phyloP scores from a whole-genome alignment of 2,113 vertebrate genomes.

The Neolamprologus fasciatus region DNA sequence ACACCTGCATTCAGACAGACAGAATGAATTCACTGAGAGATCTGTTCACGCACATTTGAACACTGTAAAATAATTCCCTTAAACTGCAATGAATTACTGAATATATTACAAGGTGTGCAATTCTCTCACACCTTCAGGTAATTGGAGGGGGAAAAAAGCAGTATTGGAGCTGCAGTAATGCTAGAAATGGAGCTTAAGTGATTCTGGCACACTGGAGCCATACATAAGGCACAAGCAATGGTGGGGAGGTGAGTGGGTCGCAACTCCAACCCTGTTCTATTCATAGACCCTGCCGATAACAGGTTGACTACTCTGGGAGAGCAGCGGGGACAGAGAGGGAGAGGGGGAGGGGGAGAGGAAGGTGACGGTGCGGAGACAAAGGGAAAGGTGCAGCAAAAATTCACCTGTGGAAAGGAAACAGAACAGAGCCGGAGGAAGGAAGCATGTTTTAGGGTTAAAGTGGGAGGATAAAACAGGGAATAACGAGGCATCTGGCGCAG shows the following conservation, averaged over 20 bases:
- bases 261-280: slow-evolving; percentile 49
- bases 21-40: neutral
- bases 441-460: neutral
- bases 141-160: neutral
- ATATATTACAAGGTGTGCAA: neutral
- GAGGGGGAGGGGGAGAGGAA: neutral
- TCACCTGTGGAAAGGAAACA: slow-evolving; percentile 53
- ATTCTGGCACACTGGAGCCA: slow-evolving; percentile 22
- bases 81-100: neutral
- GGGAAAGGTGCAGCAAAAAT: slow-evolving; percentile 25
- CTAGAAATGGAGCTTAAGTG: neutral
- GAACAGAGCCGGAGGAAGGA: neutral
- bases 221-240: slow-evolving; percentile 50
- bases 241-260: slow-evolving; percentile 47
- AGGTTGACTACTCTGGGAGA: slow-evolving; percentile 59
- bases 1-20: neutral
- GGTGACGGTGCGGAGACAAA: slow-evolving; percentile 40
- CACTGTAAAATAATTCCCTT: neutral
- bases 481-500: neutral
- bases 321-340: neutral
- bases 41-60: neutral
- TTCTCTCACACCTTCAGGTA: neutral
- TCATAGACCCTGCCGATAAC: slow-evolving; percentile 62
- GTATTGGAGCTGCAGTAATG: neutral
- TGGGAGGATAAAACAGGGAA: neutral